phyloP scores from a whole-genome alignment of 1,140 invertebrate genomes.

The Heliconius melpomene region DNA sequence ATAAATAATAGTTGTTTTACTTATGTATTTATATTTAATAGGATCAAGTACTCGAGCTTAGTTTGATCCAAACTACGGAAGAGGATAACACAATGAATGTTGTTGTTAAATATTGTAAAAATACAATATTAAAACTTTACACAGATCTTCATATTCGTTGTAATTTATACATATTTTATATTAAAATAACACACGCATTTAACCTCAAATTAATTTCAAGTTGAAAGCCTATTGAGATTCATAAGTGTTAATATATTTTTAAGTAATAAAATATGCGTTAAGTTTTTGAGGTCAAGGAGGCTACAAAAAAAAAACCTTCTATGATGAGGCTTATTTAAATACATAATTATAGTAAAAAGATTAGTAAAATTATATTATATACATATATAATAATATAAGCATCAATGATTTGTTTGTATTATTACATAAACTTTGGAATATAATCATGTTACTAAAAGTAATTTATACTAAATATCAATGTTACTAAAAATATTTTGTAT shows the following conservation, averaged over 20 bases:
- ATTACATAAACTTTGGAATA: no score
- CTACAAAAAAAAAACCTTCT: constrained; percentile 1
- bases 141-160: no score
- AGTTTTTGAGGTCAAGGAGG: not conserved
- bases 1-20: constrained; percentile 1
- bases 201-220: not conserved
- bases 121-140: no score
- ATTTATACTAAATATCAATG: no score
- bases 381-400: not conserved
- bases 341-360: not conserved
- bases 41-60: no score
- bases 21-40: not conserved
- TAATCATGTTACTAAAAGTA: no score
- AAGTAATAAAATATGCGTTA: not conserved
- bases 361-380: not conserved
- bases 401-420: no score
- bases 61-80: no score
- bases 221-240: not conserved
- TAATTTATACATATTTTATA: no score
- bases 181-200: no score
- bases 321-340: not conserved
- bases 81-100: no score
- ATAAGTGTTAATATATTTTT: not conserved
- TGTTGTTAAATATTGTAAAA: no score
- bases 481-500: not conserved